Percentiles rank a stretch among this genome's conserved stretches.
Conservation (phyloP, 1,140 invertebrate genomes). For the Drosophila teissieri region DNA sequence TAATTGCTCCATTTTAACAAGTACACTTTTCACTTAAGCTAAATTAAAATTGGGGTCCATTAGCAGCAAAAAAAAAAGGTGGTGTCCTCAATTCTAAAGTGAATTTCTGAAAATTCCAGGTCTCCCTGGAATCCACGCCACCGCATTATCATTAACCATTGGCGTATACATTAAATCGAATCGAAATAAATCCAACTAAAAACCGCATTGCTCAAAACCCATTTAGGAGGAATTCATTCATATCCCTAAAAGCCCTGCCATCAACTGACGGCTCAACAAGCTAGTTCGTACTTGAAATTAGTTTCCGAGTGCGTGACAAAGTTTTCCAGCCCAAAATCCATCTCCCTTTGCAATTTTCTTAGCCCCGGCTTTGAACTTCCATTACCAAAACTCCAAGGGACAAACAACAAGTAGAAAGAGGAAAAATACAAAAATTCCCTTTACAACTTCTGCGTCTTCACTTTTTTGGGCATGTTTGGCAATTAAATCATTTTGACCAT, state of each 20-base stretch:
- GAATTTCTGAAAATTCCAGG: too few relatives aligned
- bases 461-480: constrained; percentile 55
- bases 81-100: too few relatives aligned
- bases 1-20: constrained; percentile 19
- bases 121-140: too few relatives aligned
- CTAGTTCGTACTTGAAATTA: constrained; percentile 47
- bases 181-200: too few relatives aligned
- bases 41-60: constrained; percentile 10
- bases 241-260: not conserved
- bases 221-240: not conserved
- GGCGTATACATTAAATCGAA: too few relatives aligned
- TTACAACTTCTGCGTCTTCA: constrained; percentile 6
- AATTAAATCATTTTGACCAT: constrained; percentile 75
- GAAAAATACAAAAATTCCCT: constrained; percentile 7
- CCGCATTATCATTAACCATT: too few relatives aligned
- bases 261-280: constrained; percentile 7
- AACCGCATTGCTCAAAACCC: constrained; percentile 7
- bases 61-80: constrained; percentile 1
- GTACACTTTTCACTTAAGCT: constrained; percentile 18
- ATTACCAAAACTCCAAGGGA: constrained; percentile 21
- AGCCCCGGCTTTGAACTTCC: constrained; percentile 29
- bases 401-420: constrained; percentile 7
- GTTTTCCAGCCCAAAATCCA: constrained; percentile 26
- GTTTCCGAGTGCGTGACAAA: constrained; percentile 44
- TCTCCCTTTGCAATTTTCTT: constrained; percentile 21